These are phyloP conservation scores for rabbit (Oryctolagus cuniculus) DNA, from an alignment of 2,113 vertebrate species.

Conservation along the genomic window DNA sequence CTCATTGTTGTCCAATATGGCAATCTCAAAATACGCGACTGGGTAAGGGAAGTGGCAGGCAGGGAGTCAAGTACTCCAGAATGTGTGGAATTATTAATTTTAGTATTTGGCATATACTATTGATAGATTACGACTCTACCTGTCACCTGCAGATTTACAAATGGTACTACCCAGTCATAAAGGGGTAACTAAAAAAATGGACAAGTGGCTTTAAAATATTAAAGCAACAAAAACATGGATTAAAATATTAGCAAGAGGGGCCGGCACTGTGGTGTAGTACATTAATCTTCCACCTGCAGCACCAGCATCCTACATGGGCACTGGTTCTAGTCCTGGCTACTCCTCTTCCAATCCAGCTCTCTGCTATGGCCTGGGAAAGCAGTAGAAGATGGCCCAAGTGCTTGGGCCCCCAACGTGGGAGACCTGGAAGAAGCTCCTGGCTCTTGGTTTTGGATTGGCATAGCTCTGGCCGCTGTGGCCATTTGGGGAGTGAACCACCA, in stretches of 20 bases:
- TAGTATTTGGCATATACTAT: not conserved
- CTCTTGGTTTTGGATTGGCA: too few relatives aligned
- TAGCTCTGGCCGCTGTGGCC: too few relatives aligned
- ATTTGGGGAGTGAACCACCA: too few relatives aligned
- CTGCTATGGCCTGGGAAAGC: too few relatives aligned
- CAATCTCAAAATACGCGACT: not conserved
- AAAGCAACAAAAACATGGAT: not conserved
- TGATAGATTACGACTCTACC: not conserved
- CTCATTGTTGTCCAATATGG: not conserved
- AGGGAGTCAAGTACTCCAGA: not conserved
- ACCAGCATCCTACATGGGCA: too few relatives aligned
- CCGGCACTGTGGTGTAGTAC: too few relatives aligned
- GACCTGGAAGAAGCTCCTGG: too few relatives aligned
- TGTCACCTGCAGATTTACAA: not conserved
- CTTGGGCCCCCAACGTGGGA: too few relatives aligned
- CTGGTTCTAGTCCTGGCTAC: too few relatives aligned
- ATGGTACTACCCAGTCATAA: not conserved
- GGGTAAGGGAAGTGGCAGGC: fast-evolving
- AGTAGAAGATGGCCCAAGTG: too few relatives aligned
- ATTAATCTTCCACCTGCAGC: too few relatives aligned
- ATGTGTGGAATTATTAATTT: not conserved
- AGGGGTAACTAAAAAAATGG: constrained; percentile 24
- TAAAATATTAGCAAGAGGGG: not conserved
- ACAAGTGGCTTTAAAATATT: not conserved
- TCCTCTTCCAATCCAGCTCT: too few relatives aligned